phyloP scores from a whole-genome alignment of 2,797 vertebrate genomes.

The Melanotaenia nigrans region DNA sequence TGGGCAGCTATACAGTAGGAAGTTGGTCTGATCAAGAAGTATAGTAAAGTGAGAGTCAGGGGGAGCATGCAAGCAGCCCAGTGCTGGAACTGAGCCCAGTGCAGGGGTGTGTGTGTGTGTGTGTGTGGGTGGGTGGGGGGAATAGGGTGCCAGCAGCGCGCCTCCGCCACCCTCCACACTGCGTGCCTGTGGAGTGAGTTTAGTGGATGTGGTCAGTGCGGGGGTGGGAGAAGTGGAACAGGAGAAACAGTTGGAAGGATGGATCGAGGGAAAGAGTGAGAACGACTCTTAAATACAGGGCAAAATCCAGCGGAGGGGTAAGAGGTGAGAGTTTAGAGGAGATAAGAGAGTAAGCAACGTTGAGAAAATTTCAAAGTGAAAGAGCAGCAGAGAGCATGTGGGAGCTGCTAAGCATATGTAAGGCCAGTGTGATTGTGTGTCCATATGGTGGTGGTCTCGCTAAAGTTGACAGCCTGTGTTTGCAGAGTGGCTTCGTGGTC shows the following conservation, averaged over 20 bases:
- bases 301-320: constrained; percentile 60
- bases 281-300: constrained; percentile 40
- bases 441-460: constrained; percentile 63
- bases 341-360: constrained; percentile 55
- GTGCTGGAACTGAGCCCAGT: constrained; percentile 73
- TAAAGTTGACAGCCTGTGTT: constrained; percentile 76
- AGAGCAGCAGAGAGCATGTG: constrained; percentile 52
- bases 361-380: constrained; percentile 61
- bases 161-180: constrained; percentile 81
- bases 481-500: constrained; percentile 76
- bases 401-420: constrained; percentile 50
- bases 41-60: constrained; percentile 52
- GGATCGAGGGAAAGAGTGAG: constrained; percentile 56
- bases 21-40: constrained; percentile 66
- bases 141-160: constrained; percentile 82
- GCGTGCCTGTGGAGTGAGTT: constrained; percentile 83
- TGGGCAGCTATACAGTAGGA: constrained; percentile 39
- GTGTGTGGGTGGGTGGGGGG: constrained; percentile 2
- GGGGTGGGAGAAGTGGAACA: constrained; percentile 72
- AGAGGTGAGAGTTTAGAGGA: constrained; percentile 54
- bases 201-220: constrained; percentile 83
- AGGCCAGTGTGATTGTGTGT: constrained; percentile 44
- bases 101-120: constrained; percentile 63
- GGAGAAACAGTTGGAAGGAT: constrained; percentile 56
- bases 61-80: constrained; percentile 67